Evolutionary conservation across 2,113 vertebrate species (phyloP).

Genomic region (Litocranius walleri): DNA sequence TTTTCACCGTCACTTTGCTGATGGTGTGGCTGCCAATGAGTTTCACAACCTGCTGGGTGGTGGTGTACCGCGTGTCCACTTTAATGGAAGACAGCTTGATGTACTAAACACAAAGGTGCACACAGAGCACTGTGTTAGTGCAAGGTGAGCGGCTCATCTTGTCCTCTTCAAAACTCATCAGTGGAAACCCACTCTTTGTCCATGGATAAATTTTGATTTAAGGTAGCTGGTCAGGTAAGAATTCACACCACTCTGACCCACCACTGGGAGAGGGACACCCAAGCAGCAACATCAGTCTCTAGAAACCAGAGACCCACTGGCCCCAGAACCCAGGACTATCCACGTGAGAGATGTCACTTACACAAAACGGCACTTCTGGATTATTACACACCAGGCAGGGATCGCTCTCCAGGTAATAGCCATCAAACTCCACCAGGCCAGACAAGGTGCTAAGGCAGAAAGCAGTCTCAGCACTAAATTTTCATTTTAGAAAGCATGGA

Average conservation of each 20-base stretch:
- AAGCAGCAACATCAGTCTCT: background rate
- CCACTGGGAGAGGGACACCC: background rate
- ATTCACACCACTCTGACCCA: background rate
- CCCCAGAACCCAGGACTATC: background rate
- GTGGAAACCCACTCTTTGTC: background rate
- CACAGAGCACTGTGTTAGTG: background rate
- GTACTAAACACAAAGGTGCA: constrained; percentile 81
- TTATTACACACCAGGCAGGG: constrained; percentile 99
- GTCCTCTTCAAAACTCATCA: background rate
- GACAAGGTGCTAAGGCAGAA: constrained; percentile 88
- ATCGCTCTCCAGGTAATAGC: constrained; percentile 97
- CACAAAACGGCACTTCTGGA: constrained; percentile 97
- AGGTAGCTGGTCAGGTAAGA: background rate
- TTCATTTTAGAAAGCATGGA: background rate
- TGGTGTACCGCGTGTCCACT: constrained; percentile 99
- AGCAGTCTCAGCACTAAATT: background rate
- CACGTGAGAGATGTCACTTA: constrained; percentile 79
- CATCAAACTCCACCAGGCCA: constrained; percentile 97
- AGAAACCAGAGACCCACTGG: background rate
- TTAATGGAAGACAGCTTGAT: constrained; percentile 99
- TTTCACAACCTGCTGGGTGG: constrained; percentile 98
- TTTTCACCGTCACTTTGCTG: constrained; percentile 99
- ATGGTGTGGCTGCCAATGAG: constrained; percentile 99
- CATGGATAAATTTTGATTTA: background rate
- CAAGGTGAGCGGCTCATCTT: background rate